Evolutionary conservation across 2,888 invertebrate genomes (phyloP), one percentile per base, ranked within the genome.

Genomic region (Villa cingulata): DNA sequence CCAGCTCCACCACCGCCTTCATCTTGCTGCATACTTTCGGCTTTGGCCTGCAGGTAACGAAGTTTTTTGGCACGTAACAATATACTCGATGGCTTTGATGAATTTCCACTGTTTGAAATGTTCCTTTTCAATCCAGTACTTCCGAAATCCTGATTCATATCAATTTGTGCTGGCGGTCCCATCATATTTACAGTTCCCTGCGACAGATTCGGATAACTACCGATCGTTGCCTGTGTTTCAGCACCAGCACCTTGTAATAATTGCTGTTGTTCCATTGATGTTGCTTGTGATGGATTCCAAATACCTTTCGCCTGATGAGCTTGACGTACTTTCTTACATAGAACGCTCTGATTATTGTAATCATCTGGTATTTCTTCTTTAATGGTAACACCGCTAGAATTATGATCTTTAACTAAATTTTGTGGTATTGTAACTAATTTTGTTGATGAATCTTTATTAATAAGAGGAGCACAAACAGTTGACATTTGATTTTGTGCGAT

Each of bases 21-120:
- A 70, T 70, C 53, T 62, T 64, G n/a, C 38, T 37, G 48, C 29
- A 45, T 37, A 41, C 32, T 43, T 19, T 54, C 53, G 10, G 51
- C 20, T 18, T 52, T 48, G 10, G 52, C 53, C 38, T 54, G 53
- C 68, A 68, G 58, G 62, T 72, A 60, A 68, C 73, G 56, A 66
- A 72, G 60, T 65, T 74, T 59, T 46, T 62, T 61, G 65, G 71
- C 62, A 63, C 75, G 69, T 67, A 74, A 63, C 70, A 72, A 57
- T 68, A 70, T 64, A 70, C 73, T 66, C 60, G 66, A 72, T 54
- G 72, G 66, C 32, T 27, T 9, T 17, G 40, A 57, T 57, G 55
- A 53, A 23, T n/a, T 18, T 4, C 16, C 18, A 37, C 14, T 41
- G 16, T 14, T 36, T 5, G 7, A 16, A 16, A 16, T 36, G 9